Percentiles rank a stretch among this genome's conserved stretches.
Evolutionary conservation across 2,797 vertebrate species (phyloP).

Genomic region (Chloroceryle amazona): DNA sequence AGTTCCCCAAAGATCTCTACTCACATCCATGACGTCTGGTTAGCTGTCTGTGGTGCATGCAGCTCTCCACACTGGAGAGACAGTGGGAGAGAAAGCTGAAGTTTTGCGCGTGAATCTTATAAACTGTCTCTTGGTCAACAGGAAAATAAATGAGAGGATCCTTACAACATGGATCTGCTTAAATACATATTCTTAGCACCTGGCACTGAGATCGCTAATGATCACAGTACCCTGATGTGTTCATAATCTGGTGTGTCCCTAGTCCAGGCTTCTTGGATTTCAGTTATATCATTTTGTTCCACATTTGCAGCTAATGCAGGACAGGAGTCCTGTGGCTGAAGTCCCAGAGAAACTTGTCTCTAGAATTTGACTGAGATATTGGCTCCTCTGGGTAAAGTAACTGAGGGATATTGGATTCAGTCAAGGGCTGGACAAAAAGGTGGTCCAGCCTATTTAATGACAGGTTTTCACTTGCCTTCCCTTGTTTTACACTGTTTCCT

Average conservation of each 20-base stretch:
- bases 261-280: slow-evolving; percentile 21
- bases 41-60: neutral
- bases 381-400: neutral
- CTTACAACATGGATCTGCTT: neutral
- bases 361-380: neutral
- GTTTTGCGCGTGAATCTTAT: neutral
- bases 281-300: neutral
- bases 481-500: neutral
- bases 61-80: neutral
- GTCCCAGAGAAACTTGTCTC: neutral
- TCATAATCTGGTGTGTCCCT: neutral
- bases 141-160: neutral
- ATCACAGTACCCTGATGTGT: neutral
- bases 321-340: neutral
- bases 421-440: neutral
- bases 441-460: neutral
- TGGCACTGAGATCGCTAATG: neutral
- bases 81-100: neutral
- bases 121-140: neutral
- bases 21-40: neutral
- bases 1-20: no score
- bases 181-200: neutral
- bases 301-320: neutral
- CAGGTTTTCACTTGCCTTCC: neutral
- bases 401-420: neutral